A percentile compares a stretch with the other conserved stretches of the same genome.
phyloP scores from a whole-genome alignment of 1,140 invertebrate species.

The Leptinotarsa defecta region DNA sequence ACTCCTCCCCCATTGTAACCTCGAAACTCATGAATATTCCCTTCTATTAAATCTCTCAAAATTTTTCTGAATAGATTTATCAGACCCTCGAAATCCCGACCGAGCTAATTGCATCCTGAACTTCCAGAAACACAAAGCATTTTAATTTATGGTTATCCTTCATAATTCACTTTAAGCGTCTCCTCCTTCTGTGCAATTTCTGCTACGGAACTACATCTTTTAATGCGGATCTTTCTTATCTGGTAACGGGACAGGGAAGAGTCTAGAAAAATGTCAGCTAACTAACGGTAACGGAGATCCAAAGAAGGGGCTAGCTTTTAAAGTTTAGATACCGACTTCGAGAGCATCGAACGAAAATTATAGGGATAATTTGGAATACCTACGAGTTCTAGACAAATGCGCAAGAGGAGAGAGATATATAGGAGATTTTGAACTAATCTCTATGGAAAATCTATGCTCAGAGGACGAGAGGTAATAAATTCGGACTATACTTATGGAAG shows the following conservation, averaged over 20 bases:
- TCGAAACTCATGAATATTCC: neutral
- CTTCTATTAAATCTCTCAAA: neutral
- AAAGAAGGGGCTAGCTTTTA: too few relatives aligned
- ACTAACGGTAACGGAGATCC: neutral
- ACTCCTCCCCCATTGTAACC: too few relatives aligned
- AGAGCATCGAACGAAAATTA: too few relatives aligned
- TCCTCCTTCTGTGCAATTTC: neutral
- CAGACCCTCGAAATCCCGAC: neutral
- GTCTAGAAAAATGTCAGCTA: neutral
- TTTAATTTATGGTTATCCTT: neutral
- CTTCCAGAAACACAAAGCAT: neutral
- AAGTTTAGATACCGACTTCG: too few relatives aligned
- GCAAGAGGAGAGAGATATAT: too few relatives aligned
- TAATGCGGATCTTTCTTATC: neutral
- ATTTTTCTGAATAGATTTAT: slow-evolving; percentile 9
- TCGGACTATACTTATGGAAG: too few relatives aligned
- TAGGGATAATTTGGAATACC: too few relatives aligned
- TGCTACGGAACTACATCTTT: neutral
- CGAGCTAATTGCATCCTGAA: neutral
- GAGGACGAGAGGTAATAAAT: too few relatives aligned
- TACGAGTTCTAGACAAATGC: too few relatives aligned
- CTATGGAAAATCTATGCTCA: too few relatives aligned
- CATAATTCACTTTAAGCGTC: neutral
- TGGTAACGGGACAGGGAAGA: neutral
- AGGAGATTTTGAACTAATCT: too few relatives aligned